Conservation (phyloP, 2,888 invertebrate genomes). For the Adelphocoris suturalis region DNA sequence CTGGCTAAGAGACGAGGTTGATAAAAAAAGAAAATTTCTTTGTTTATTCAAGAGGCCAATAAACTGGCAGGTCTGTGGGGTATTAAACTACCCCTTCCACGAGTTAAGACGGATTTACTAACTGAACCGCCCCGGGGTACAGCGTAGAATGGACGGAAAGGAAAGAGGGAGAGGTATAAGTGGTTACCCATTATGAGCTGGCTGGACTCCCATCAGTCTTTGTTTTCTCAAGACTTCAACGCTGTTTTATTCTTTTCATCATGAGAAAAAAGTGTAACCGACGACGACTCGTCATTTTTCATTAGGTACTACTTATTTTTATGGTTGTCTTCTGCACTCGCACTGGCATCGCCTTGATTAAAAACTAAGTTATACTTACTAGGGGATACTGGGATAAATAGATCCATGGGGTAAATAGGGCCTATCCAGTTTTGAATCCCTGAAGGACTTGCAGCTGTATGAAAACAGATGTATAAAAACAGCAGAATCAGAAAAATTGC, state of each 20-base stretch:
- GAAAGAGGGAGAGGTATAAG: not conserved
- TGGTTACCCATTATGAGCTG: conserved; percentile 33
- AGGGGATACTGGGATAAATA: no score
- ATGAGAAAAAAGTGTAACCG: no score
- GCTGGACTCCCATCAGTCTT: conserved; percentile 34
- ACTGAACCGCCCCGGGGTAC: conserved; percentile 46
- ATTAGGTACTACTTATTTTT: no score
- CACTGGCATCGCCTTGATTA: no score
- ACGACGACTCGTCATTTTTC: no score
- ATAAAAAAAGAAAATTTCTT: conserved; percentile 40
- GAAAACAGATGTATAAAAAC: no score
- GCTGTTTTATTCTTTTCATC: not conserved
- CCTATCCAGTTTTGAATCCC: no score
- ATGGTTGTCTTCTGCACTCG: no score
- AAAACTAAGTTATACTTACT: no score
- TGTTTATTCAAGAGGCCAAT: conserved; percentile 72
- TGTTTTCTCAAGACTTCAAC: conserved; percentile 7
- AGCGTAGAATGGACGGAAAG: not conserved
- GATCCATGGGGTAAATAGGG: no score
- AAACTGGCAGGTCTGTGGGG: conserved; percentile 59
- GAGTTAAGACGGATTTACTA: conserved; percentile 60
- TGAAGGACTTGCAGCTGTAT: no score
- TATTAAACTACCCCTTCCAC: conserved; percentile 65
- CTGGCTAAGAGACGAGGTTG: conserved; percentile 48
- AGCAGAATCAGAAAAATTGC: no score